phyloP scores from a whole-genome alignment of 2,888 invertebrate genomes.

The Norana najaformis region DNA sequence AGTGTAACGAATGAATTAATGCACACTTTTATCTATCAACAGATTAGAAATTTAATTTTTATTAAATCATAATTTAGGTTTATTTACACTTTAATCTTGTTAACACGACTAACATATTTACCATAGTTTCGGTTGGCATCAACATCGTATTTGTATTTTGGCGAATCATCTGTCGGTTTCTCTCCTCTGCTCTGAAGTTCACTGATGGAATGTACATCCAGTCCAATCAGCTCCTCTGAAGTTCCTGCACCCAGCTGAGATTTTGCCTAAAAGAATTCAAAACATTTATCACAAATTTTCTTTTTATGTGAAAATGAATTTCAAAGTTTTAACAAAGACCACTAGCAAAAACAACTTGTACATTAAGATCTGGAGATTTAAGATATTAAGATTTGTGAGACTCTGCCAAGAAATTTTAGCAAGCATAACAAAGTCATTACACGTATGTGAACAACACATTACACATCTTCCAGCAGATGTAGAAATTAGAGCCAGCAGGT shows the following conservation, averaged over 20 bases:
- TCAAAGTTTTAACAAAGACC: background rate
- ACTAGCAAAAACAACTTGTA: background rate
- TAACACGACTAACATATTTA: constrained; percentile 46
- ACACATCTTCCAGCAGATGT: too few relatives aligned
- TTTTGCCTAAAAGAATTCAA: constrained; percentile 7
- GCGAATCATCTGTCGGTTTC: constrained; percentile 82
- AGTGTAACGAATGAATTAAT: too few relatives aligned
- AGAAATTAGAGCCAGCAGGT: background rate
- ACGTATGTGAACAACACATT: too few relatives aligned
- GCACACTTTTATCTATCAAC: too few relatives aligned
- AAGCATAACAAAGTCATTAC: too few relatives aligned
- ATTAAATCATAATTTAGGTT: too few relatives aligned
- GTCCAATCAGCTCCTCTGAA: constrained; percentile 79
- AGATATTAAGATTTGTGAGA: background rate
- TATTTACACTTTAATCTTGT: background rate
- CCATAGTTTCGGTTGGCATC: constrained; percentile 75
- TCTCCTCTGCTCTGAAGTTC: constrained; percentile 81
- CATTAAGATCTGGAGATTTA: background rate
- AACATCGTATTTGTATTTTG: constrained; percentile 83
- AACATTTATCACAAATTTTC: background rate
- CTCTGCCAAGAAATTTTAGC: background rate
- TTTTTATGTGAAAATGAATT: background rate
- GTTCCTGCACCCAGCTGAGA: constrained; percentile 85
- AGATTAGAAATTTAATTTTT: too few relatives aligned
- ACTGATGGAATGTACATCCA: constrained; percentile 93